Evolutionary conservation across 2,113 vertebrate species (phyloP), one percentile per base, ranked within the genome.

Genomic region (Upupa epops): DNA sequence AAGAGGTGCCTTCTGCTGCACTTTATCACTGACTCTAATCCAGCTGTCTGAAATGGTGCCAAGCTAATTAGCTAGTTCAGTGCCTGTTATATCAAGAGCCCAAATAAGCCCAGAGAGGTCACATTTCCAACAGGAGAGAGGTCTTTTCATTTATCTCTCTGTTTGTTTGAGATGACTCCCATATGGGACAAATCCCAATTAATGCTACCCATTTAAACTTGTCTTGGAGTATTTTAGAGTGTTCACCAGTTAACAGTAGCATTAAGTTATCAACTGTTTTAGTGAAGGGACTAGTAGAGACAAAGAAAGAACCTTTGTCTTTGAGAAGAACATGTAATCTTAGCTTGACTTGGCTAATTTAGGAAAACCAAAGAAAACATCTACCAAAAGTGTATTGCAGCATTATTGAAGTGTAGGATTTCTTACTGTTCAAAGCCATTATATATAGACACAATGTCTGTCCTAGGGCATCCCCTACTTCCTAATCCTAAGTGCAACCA

Each of bases 11-110:
- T 96, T 97, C 96, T 97, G 96, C 91, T 96, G 78, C 81, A 86
- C 77, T 97, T 96, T 92, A 89, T 97, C 96, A 96, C 88, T 96
- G 92, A 91, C 89, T 94, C 91, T 56, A 89, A 97, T 96, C 93
- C 94, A 96, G 94, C 85, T 92, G 89, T 90, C 95, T 96, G 97
- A 97, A 96, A 83, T 4, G 1, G 16, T 89, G 97, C 97, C 97
- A 97, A 97, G 68, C 93, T 96, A 97, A 98, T 98, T 97, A 98
- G 95, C 90, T 94, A 92, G 95, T 95, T 97, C 95, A 94, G 54
- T 94, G 95, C 83, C 92, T 97, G 89, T 91, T 96, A 46, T 78
- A 95, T 92, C 88, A 91, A 94, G 79, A 97, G 88, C 83, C 76
- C 66, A 91, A 96, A 90, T 76, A 96, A 97, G 75, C 84, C 83